phyloP scores from a whole-genome alignment of 2,113 vertebrate species.

The Hypanus sabinus region DNA sequence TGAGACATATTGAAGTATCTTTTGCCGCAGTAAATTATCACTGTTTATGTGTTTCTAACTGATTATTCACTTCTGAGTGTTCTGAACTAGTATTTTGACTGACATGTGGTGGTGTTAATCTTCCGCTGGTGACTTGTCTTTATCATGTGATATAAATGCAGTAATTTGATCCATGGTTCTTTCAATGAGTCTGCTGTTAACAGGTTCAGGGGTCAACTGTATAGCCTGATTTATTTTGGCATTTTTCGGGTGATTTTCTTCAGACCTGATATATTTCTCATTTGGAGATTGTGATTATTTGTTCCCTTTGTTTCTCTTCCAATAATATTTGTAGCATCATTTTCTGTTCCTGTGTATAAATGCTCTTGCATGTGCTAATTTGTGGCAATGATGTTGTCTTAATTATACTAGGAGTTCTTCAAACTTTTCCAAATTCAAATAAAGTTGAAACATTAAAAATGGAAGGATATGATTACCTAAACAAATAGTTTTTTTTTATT shows the following conservation, averaged over 20 bases:
- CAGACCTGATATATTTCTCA: neutral
- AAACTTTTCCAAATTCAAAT: too few species aligned
- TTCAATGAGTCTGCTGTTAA: neutral
- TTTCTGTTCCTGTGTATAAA: neutral
- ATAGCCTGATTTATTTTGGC: neutral
- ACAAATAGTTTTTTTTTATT: too few species aligned
- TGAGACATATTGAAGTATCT: neutral
- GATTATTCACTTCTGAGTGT: neutral
- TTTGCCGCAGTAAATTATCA: neutral
- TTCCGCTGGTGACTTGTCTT: neutral
- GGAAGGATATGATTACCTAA: too few species aligned
- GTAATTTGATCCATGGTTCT: conserved; percentile 1
- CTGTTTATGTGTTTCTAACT: neutral
- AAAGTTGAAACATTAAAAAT: too few species aligned
- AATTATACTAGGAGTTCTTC: neutral
- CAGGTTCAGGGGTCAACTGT: neutral
- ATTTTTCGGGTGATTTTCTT: neutral
- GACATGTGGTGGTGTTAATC: neutral
- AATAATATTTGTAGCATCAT: neutral
- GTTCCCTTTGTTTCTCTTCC: neutral
- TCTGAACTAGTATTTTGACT: neutral
- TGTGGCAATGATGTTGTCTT: neutral
- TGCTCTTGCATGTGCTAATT: neutral
- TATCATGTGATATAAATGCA: neutral
- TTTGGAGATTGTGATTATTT: neutral